Evolutionary conservation across 2,888 invertebrate species (phyloP).

Genomic region (Philereme vetulata): DNA sequence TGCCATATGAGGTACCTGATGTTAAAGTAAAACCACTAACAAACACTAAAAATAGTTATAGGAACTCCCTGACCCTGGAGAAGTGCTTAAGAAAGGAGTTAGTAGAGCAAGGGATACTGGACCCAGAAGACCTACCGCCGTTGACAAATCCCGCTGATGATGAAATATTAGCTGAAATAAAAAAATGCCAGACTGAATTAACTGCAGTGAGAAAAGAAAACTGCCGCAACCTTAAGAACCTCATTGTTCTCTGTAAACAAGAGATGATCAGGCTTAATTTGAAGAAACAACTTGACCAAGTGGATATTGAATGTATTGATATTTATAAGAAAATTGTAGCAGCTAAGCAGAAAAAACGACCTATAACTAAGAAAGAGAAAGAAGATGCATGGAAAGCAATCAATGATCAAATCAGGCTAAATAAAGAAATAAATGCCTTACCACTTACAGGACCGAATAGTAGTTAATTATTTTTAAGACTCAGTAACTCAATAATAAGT

Average conservation of each 20-base stretch:
- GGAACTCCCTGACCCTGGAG: conserved; percentile 91
- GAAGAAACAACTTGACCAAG: conserved; percentile 88
- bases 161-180: conserved; percentile 94
- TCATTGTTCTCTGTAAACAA: conserved; percentile 89
- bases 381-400: conserved; percentile 90
- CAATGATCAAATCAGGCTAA: conserved; percentile 85
- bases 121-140: conserved; percentile 86
- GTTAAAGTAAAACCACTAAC: conserved; percentile 74
- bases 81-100: conserved; percentile 92
- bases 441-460: conserved; percentile 78
- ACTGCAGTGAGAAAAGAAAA: conserved; percentile 92
- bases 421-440: conserved; percentile 79
- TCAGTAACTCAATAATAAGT: background rate
- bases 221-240: conserved; percentile 86
- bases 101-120: conserved; percentile 93
- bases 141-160: conserved; percentile 88
- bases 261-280: conserved; percentile 91
- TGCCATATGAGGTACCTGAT: conserved; percentile 83
- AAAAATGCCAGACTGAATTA: conserved; percentile 93
- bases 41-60: conserved; percentile 77
- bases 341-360: conserved; percentile 92
- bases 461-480: conserved; percentile 50
- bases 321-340: conserved; percentile 92
- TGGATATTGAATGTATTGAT: conserved; percentile 91
- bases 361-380: conserved; percentile 90